Conservation (phyloP, 2,797 vertebrate species). For the Odontamblyopus rebecca region DNA sequence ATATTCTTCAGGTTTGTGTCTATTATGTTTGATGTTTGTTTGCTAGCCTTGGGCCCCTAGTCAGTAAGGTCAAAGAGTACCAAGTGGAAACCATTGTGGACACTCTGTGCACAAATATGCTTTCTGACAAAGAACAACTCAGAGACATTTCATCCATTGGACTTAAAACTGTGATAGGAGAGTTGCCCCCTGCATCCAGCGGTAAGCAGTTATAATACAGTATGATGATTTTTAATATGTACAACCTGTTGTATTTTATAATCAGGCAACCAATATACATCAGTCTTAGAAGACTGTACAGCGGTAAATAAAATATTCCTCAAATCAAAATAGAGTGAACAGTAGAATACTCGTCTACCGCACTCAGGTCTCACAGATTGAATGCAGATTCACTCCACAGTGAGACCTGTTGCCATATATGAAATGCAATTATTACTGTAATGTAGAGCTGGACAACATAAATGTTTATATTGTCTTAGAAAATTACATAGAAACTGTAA, state of each 20-base stretch:
- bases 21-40: slow-evolving; percentile 40
- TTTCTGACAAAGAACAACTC: slow-evolving; percentile 98
- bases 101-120: slow-evolving; percentile 99
- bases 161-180: slow-evolving; percentile 98
- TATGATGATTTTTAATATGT: too few species aligned
- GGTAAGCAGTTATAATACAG: slow-evolving; percentile 71
- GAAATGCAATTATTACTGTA: background rate
- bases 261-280: background rate
- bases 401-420: too few species aligned
- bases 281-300: too few species aligned
- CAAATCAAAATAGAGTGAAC: too few species aligned
- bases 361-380: too few species aligned
- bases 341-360: too few species aligned
- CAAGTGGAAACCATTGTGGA: slow-evolving; percentile 99
- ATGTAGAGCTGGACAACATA: background rate
- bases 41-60: slow-evolving; percentile 93
- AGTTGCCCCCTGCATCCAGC: slow-evolving; percentile 96
- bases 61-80: slow-evolving; percentile 99
- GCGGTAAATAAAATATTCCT: too few species aligned
- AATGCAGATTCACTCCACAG: too few species aligned
- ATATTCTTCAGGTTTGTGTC: background rate
- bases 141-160: slow-evolving; percentile 98
- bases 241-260: too few species aligned
- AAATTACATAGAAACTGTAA: background rate
- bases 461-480: background rate